Conservation (phyloP, 2,888 invertebrate species). For the Protonemura montana region DNA sequence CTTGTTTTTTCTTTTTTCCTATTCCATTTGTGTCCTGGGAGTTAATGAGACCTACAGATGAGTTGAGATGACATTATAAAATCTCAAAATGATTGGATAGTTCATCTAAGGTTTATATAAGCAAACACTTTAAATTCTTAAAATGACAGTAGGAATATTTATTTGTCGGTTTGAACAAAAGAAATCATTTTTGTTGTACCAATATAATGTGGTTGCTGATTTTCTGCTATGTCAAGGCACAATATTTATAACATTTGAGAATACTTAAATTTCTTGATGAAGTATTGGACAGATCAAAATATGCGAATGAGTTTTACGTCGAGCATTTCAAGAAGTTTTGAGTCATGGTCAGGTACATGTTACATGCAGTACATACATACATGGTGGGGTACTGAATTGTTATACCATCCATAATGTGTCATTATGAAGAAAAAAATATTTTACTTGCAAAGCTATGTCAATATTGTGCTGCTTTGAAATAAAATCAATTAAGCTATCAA, state of each 20-base stretch:
- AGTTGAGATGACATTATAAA: too few relatives aligned
- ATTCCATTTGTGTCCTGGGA: too few relatives aligned
- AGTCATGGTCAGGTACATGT: not conserved
- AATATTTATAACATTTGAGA: not conserved
- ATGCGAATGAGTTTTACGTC: not conserved
- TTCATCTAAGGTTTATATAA: not conserved
- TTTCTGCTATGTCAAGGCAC: not conserved
- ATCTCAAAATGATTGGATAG: too few relatives aligned
- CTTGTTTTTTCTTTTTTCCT: not conserved
- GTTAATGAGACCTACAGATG: too few relatives aligned
- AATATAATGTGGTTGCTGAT: not conserved
- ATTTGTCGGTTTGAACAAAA: not conserved
- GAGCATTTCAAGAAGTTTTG: not conserved
- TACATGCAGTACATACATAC: not conserved
- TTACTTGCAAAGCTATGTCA: not conserved
- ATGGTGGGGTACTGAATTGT: not conserved
- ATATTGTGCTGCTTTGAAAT: not conserved
- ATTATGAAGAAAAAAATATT: not conserved
- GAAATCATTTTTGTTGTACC: not conserved
- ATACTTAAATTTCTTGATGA: not conserved
- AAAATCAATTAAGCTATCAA: not conserved
- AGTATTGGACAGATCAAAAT: conserved; percentile 2
- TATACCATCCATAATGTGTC: not conserved
- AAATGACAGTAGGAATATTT: not conserved
- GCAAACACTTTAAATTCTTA: not conserved